phyloP scores from a whole-genome alignment of 1,140 invertebrate species.

The Scylla paramamosain region DNA sequence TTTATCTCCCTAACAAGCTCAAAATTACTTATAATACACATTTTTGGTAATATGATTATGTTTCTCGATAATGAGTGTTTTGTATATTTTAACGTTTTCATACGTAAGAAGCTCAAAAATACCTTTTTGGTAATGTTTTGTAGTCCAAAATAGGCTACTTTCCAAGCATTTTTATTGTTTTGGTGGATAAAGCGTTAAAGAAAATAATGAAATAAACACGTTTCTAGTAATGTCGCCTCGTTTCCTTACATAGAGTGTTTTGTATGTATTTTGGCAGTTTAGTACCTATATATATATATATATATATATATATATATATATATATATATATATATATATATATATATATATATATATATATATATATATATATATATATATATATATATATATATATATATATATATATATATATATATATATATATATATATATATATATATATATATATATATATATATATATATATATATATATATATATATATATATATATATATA shows the following conservation, averaged over 20 bases:
- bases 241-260: no score
- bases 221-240: no score
- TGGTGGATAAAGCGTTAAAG: no score
- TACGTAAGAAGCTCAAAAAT: background rate
- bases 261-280: no score
- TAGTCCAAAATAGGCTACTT: background rate
- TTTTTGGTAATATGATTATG: no score
- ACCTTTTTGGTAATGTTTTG: background rate
- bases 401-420: conserved; percentile 58
- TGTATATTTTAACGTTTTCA: no score
- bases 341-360: conserved; percentile 47
- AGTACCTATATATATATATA: conserved; percentile 37
- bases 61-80: no score
- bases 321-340: conserved; percentile 41
- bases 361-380: conserved; percentile 54
- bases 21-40: no score
- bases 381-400: conserved; percentile 57
- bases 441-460: conserved; percentile 49
- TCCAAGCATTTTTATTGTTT: no score
- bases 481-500: conserved; percentile 50
- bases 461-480: conserved; percentile 48
- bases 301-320: conserved; percentile 39
- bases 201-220: no score
- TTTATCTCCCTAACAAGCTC: no score
- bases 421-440: conserved; percentile 56